A percentile compares a stretch with the other conserved stretches of the same genome.
These are phyloP conservation scores for Globicephala melas DNA, from an alignment of 2,113 vertebrate species.

Conservation along the genomic window DNA sequence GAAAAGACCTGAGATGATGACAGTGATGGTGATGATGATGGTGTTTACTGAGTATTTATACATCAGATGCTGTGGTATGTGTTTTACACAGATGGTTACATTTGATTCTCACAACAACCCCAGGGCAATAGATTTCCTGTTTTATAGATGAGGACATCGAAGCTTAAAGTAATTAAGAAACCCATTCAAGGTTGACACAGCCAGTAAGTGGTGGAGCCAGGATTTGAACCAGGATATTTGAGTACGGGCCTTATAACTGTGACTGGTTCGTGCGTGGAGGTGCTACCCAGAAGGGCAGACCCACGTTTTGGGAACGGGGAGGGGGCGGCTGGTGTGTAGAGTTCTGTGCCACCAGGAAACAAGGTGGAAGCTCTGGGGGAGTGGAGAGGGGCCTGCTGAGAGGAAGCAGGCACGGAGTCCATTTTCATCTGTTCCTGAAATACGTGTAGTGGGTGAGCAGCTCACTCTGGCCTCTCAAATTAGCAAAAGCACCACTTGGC, in stretches of 20 bases:
- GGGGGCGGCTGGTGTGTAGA: neutral
- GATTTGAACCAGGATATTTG: neutral
- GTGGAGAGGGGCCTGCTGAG: neutral
- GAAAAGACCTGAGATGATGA: neutral
- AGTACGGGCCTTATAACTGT: neutral
- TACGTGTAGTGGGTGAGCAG: neutral
- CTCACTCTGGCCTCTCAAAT: neutral
- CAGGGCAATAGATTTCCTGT: neutral
- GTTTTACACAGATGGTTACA: neutral
- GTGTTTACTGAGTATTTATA: neutral
- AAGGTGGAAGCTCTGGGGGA: neutral
- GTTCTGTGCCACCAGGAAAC: neutral
- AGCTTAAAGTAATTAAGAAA: neutral
- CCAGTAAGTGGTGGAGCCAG: neutral
- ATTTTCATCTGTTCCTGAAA: neutral
- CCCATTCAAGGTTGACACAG: neutral
- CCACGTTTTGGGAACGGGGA: neutral
- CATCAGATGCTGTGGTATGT: neutral
- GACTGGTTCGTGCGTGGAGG: neutral
- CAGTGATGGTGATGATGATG: neutral
- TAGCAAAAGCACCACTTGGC: neutral
- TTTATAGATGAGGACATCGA: neutral
- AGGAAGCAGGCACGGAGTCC: neutral
- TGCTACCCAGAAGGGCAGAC: neutral
- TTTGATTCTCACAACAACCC: neutral